phyloP scores from a whole-genome alignment of 2,113 vertebrate species.

The Myodes glareolus region DNA sequence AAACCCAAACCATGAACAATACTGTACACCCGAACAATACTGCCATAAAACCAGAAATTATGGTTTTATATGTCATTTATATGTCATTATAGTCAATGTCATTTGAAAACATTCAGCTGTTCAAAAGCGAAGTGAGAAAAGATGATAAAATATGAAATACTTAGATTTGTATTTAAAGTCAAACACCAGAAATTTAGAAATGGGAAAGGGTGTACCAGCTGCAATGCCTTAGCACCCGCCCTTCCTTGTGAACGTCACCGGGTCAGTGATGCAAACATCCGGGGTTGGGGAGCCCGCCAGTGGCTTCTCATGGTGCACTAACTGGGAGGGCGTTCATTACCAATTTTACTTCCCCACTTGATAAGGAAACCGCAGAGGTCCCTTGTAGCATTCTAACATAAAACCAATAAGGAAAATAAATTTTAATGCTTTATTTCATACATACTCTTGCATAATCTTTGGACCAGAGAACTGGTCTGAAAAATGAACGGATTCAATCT shows the following conservation, averaged over 20 bases:
- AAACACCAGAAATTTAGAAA: background rate
- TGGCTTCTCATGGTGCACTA: background rate
- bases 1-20: background rate
- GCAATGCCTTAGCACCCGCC: slow-evolving; percentile 21
- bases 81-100: background rate
- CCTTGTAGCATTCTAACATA: slow-evolving; percentile 48
- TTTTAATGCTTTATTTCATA: slow-evolving; percentile 69
- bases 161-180: slow-evolving; percentile 45
- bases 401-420: slow-evolving; percentile 45
- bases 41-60: slow-evolving; percentile 32
- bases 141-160: background rate
- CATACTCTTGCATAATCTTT: slow-evolving; percentile 99
- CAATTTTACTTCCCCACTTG: slow-evolving; percentile 32
- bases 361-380: slow-evolving; percentile 55
- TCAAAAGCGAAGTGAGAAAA: slow-evolving; percentile 42
- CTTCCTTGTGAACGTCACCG: background rate
- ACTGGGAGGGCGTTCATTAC: background rate
- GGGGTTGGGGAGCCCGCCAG: background rate
- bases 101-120: background rate
- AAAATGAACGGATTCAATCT: slow-evolving; percentile 99
- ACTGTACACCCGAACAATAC: background rate
- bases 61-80: background rate
- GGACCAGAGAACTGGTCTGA: slow-evolving; percentile 99
- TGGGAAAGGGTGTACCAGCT: background rate
- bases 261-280: background rate